Evolutionary conservation across 2,797 vertebrate species (phyloP), one percentile per base, ranked within the genome.

Genomic region (Hydrocynus forskahlii): DNA sequence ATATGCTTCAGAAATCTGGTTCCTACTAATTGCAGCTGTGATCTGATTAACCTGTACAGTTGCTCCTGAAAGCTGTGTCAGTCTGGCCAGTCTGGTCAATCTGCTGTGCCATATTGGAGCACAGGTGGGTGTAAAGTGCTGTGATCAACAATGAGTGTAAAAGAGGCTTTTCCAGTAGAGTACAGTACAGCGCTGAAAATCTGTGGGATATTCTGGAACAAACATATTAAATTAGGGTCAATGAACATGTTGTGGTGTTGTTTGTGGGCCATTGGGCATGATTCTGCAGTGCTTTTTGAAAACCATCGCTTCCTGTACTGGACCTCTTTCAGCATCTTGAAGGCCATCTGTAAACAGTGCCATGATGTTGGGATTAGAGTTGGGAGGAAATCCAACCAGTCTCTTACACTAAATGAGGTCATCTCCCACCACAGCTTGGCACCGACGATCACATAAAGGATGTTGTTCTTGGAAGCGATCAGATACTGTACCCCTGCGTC

Each of bases 381-480:
- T 38, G 62, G 40, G 77, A 54, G 64, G 23, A 64, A 50, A 19
- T 68, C n/a, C 19, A 29, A 62, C 21, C 63, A 5, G 38, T 45
- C 66, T 62, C 23, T 76, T 70, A 69, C 67, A 43, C 14, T 64
- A 29, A 70, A 81, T 76, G 5, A 81, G 48, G 40, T 69, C 73
- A 50, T 29, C 29, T 81, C 79, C 55, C 38, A 19, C 21, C 19
- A 54, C 29, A 62, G 64, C 62, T 63, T 19, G 17, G n/a, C 16
- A 25, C 23, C 7, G 59, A 52, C 29, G 12, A 76, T 81, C 70
- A 62, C 45, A 55, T 55, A 63, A 63, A 67, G n/a, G 59, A 35
- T 73, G 69, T 63, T 69, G 63, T 52, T 78, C 4, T 72, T 71
- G 54, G 8, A 62, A 72, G 35, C 17, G 57, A 29, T 23, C n/a